phyloP scores from a whole-genome alignment of 2,797 vertebrate species.

The Xerus rutilus region DNA sequence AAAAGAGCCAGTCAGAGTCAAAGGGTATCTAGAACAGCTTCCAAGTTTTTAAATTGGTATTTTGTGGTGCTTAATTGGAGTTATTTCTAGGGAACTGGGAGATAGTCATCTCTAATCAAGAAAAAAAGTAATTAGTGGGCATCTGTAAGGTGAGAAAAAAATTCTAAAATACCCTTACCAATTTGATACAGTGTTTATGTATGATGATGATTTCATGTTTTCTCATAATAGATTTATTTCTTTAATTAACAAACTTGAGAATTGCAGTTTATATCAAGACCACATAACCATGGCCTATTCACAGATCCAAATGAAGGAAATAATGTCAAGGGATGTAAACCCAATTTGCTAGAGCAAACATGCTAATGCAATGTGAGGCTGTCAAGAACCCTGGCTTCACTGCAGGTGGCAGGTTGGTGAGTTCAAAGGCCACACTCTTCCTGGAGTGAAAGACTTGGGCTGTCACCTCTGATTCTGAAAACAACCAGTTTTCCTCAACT shows the following conservation, averaged over 20 bases:
- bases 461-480: not conserved
- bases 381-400: fast-evolving
- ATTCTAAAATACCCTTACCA: slow-evolving; percentile 34
- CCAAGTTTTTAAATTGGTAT: slow-evolving; percentile 55
- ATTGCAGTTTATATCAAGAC: slow-evolving; percentile 43
- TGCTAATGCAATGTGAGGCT: not conserved
- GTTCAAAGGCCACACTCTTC: not conserved
- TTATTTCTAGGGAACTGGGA: slow-evolving; percentile 44
- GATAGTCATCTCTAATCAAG: slow-evolving; percentile 65
- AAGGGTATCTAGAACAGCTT: not conserved
- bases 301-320: slow-evolving; percentile 41
- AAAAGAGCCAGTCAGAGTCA: slow-evolving; percentile 1
- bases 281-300: not conserved
- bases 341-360: not conserved
- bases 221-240: slow-evolving; percentile 39
- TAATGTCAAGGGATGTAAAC: slow-evolving; percentile 13
- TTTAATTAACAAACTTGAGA: slow-evolving; percentile 66
- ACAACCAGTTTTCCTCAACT: not conserved
- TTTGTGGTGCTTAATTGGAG: slow-evolving; percentile 65
- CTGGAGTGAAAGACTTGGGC: not conserved
- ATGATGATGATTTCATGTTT: slow-evolving; percentile 24
- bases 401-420: not conserved
- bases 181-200: slow-evolving; percentile 56
- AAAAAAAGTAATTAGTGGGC: slow-evolving; percentile 75
- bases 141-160: slow-evolving; percentile 45